Base-by-base conservation (phyloP, 2,888 invertebrate species). In the Dryomyza anilis region DNA sequence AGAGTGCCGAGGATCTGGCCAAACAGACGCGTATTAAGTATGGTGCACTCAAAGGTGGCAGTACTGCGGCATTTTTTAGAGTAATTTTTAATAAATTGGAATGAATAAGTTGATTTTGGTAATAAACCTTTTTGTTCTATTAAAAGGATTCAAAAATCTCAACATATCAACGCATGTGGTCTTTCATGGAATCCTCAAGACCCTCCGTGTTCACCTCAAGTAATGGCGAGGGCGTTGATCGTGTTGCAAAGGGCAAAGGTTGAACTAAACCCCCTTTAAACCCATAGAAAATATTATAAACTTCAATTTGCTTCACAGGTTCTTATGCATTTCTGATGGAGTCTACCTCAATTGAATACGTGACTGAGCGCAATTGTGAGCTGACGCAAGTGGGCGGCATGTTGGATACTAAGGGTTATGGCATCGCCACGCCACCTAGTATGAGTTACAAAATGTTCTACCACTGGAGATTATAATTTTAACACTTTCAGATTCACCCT, bases 271-370 rank as follows among this genome's bases (percentile, higher is more conserved):
- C n/a, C n/a, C n/a, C n/a, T 16, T 39, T 53, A 53, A 27, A 46
- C 19, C 6, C 2, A 48, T 19, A 33, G 7, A 19, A 2, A 21
- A n/a, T 43, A 23, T 36, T 56, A 1, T 39, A 25, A 33, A 10
- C 14, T 30, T 55, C 48, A 5, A 23, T 3, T 14, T 52, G 23
- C 3, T 21, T 43, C 69, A 4, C 57, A 81, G 81, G 83, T 55
- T 89, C 90, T 55, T 99, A 98, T 81, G 99, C 98, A 1, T 98
- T 95, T 80, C 87, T 99, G 29, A 97, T 98, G 95, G 99, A 99
- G 84, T 97, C 96, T 0, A 95, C 97, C 0, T 93, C 94, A 25
- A 95, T 99, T 70, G 98, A 99, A 80, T 99, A 98, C 78, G 91
- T 91, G 43, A 91, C 94, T 56, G 93, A 96, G 80, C 86, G 95